These are phyloP conservation scores for Pseudopodoces humilis DNA, from an alignment of 2,113 vertebrate genomes.

Conservation along the genomic window DNA sequence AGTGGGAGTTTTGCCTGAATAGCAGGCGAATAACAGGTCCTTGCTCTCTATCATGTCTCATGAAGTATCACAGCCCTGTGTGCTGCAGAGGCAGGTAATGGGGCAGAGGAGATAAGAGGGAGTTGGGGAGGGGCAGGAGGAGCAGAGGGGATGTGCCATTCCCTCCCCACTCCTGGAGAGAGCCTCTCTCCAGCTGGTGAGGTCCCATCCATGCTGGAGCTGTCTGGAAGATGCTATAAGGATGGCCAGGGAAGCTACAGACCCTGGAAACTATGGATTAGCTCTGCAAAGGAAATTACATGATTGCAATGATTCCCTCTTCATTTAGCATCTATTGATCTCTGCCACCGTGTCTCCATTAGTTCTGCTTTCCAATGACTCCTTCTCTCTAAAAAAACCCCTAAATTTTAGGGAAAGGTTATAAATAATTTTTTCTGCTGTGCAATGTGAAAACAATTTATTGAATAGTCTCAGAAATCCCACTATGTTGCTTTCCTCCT, in stretches of 20 bases:
- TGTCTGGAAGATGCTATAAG: not conserved
- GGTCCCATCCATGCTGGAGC: not conserved
- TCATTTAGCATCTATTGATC: not conserved
- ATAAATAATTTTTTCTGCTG: not conserved
- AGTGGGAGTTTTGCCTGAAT: conserved; percentile 60
- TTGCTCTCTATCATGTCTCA: conserved; percentile 1
- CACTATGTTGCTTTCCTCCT: not conserved
- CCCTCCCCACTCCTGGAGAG: not conserved
- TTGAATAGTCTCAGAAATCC: conserved; percentile 13
- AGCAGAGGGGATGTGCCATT: not conserved
- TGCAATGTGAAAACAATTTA: conserved; percentile 5
- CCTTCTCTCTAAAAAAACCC: not conserved
- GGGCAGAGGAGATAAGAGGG: not conserved
- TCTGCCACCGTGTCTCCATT: not conserved
- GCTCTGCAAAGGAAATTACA: not conserved
- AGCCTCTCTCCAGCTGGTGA: not conserved
- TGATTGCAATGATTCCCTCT: not conserved
- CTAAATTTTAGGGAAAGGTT: not conserved
- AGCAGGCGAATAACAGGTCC: conserved; percentile 49
- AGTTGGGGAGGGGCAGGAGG: accelerated
- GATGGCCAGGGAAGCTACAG: not conserved
- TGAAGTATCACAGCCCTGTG: not conserved
- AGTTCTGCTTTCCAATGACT: not conserved
- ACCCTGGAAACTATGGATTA: not conserved
- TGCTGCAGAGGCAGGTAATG: not conserved